Conservation (phyloP, 2,113 vertebrate species). For the Nesogale talazaci region DNA sequence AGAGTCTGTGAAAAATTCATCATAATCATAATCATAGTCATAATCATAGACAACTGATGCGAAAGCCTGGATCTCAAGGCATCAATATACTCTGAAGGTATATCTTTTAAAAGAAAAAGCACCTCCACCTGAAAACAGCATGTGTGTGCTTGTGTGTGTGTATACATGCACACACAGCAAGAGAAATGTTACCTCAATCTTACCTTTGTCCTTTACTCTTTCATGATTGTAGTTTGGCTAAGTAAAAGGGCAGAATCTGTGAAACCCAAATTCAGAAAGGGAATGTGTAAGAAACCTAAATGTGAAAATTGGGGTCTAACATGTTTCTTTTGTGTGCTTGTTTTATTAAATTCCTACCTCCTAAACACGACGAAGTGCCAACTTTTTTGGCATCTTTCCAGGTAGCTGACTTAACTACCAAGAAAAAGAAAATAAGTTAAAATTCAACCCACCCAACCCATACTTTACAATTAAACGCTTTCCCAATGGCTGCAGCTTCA, state of each 20-base stretch:
- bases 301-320: neutral
- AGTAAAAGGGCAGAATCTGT: constrained; percentile 1
- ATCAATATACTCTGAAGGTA: neutral
- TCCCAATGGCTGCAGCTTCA: neutral
- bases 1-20: no score
- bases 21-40: no score
- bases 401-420: neutral
- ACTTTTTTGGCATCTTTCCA: neutral
- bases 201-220: neutral
- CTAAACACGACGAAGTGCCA: neutral
- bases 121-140: neutral
- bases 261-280: neutral
- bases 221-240: neutral
- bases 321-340: neutral
- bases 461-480: constrained; percentile 17
- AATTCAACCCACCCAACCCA: neutral
- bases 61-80: neutral
- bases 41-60: no score
- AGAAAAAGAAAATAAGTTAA: neutral
- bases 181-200: neutral
- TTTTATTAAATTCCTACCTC: neutral
- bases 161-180: no score
- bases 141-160: no score
- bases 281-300: neutral
- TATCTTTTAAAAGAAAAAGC: neutral